Evolutionary conservation across 2,113 vertebrate species (phyloP), one percentile per base, ranked within the genome.

Genomic region (Ictalurus punctatus): DNA sequence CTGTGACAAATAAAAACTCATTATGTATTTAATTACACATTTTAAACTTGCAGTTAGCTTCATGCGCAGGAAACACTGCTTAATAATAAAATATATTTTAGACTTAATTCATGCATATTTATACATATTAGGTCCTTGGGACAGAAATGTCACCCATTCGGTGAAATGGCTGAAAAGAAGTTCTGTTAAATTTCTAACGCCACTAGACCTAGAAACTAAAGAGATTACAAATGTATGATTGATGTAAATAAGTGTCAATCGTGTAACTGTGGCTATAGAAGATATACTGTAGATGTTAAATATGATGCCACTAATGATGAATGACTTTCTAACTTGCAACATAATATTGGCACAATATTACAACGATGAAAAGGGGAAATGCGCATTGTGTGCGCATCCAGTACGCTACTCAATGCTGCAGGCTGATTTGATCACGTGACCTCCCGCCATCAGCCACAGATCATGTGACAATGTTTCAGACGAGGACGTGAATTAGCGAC

Each of bases 401-500:
- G 17, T 0, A 83, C 56, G 9, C 56, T 37, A 17, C 54, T 37
- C n/a, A 83, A 59, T 9, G 30, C 76, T 16, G 23, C 34, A 0
- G 17, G 16, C 16, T 61, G 44, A n/a, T 21, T 67, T 44, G 73
- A 6, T 27, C 88, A 89, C 34, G 61, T 89, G 88, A n/a, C 44
- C 14, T 58, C 8, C 1, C 4, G 1, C 56, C 71, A 44, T 84
- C 87, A 85, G 3, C 14, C 3, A 23, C 1, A 30, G 34, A 34
- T 85, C 88, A 89, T 58, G 58, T 89, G 88, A 89, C n/a, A 27
- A 23, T 17, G n/a, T 40, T 58, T 6, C 37, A 4, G 37, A 9
- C 12, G 34, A 34, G 5, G 3, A 19, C 0, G 17, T 48, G 52
- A 67, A 44, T 16, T 6, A 17, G 27, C 25, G 13, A 52, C 21